Conservation (phyloP, 37 sponge, comb jelly and placozoan genomes). For the Ephydatia muelleri region DNA sequence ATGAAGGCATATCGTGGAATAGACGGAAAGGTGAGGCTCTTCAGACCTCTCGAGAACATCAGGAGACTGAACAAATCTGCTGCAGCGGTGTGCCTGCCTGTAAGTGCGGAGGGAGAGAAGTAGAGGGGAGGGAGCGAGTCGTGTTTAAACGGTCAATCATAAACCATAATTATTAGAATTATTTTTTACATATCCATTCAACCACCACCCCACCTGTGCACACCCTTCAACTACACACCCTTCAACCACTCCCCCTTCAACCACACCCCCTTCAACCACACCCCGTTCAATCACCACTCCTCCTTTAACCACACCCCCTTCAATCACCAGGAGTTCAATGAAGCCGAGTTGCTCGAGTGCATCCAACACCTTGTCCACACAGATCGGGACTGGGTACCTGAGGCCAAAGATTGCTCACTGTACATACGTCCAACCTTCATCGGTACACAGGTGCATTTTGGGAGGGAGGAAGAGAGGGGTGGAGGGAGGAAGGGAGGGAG, state of each 20-base stretch:
- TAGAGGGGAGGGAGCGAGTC: neutral
- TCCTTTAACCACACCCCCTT: too few species aligned
- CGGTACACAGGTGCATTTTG: conserved; percentile 78
- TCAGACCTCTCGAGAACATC: conserved; percentile 95
- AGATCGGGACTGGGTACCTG: conserved; percentile 92
- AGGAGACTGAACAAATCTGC: conserved; percentile 84
- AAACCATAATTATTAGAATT: too few species aligned
- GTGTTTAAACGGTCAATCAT: neutral
- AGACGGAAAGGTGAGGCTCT: conserved; percentile 89
- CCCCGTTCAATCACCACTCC: too few species aligned
- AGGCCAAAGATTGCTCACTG: conserved; percentile 69
- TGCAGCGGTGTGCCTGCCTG: conserved; percentile 71
- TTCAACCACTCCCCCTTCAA: too few species aligned
- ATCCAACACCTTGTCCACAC: conserved; percentile 84
- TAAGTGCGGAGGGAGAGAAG: conserved; percentile 71
- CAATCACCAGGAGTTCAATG: conserved; percentile 74
- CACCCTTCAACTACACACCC: too few species aligned
- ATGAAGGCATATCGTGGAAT: conserved; percentile 92
- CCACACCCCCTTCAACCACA: too few species aligned
- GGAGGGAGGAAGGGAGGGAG: too few species aligned
- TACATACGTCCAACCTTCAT: conserved; percentile 96
- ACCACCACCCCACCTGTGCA: too few species aligned
- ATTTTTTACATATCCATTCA: too few species aligned
- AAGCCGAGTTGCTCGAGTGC: conserved; percentile 77
- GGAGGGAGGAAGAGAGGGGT: too few species aligned